Evolutionary conservation across 2,797 vertebrate genomes (phyloP), one percentile per base, ranked within the genome.

Genomic region (Heteromormyrus szaboi): DNA sequence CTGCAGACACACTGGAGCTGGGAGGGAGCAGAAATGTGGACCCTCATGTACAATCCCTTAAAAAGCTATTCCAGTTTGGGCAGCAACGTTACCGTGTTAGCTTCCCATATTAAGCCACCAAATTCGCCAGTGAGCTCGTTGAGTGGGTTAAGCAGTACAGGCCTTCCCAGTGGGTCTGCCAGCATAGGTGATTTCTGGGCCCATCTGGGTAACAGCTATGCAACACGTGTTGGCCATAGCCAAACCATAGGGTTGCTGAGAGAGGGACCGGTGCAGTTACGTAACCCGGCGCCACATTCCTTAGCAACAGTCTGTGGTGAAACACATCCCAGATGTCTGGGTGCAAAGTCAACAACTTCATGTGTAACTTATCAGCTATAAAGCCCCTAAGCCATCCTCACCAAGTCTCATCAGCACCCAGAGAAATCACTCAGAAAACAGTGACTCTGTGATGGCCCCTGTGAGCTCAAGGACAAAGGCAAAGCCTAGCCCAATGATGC

Each of bases 261-360:
- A 65, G 81, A n/a, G n/a, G 53, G 88, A 85, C 83, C 84, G 79
- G 72, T 86, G 22, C 51, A 76, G 88, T 90, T 88, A 90, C 87
- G 87, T 87, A 83, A 65, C 62, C 29, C 53, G 50, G 86, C 88
- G 46, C 84, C 50, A 76, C 88, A 91, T 86, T 89, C 89, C 85
- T 90, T 85, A 76, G 51, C 84, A n/a, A 72, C 89, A 54, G 51
- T n/a, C 56, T 87, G 41, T 33, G 65, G 37, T 87, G 86, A 76
- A 86, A 91, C 88, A 88, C 85, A 44, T 50, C 89, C 89, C 90
- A 92, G 91, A 92, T 90, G 92, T 91, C 86, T 37, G 25, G 68
- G 89, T 44, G 89, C 86, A 88, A 89, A 46, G 87, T 88, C 89
- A 91, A 90, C 51, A 89, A 81, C 86, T 68, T 89, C 90, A 90